Base-by-base conservation (phyloP, 1,140 invertebrate genomes). In the Drosophila elegans region DNA sequence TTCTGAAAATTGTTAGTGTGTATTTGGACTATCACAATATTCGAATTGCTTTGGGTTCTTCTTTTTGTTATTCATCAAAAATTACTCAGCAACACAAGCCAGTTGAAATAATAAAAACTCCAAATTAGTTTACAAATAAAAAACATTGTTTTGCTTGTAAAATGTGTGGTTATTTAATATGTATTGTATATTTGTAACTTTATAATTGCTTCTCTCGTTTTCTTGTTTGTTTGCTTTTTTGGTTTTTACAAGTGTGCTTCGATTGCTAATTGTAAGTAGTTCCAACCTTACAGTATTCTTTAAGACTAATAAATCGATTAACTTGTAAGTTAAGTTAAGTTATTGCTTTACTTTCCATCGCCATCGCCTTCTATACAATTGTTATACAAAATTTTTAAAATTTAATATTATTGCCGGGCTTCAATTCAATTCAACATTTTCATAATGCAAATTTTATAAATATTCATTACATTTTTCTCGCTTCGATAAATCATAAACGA, bases 381-480 rank as follows among this genome's bases (percentile, higher is more conserved):
- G 83, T 88, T 88, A 88, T 88, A 86, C 83, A 88, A 86, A 86
- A 88, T 82, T 78, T 82, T 82, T 75, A 81, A 85, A 86, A 88
- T 88, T 82, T 52, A 83, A 88, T 86, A 88, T 86, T 86, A 86
- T 86, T 86, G 82, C 82, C 82, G 83, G 83, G 75, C 78, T 60
- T 82, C 81, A 79, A 86, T 80, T 69, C 62, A 80, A 74, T 71
- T 71, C 64, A 71, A 71, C 67, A 57, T 71, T 71, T 42, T 71
- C 53, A 71, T 71, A 71, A 71, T 71, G 67, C 67, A 71, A 71
- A 71, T 71, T 71, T 71, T 51, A 71, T 71, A 71, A 71, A 71
- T 71, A 71, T 71, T 71, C 64, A 71, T 71, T 71, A 71, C 66
- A 71, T 57, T 48, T 57, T 48, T 29, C 12, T 56, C 38, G 21